phyloP scores from a whole-genome alignment of 2,888 invertebrate genomes.

The Cataglyphis altisquamis region DNA sequence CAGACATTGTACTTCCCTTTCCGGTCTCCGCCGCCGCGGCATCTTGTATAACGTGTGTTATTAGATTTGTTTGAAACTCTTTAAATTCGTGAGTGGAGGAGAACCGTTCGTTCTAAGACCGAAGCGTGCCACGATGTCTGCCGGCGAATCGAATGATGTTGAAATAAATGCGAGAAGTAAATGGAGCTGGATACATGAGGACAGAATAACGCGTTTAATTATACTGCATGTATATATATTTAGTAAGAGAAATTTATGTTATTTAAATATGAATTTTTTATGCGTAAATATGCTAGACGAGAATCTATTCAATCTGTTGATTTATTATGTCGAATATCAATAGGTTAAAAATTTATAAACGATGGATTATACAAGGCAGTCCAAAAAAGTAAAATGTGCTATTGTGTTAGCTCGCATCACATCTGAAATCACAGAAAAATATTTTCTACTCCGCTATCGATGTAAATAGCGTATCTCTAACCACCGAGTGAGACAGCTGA shows the following conservation, averaged over 20 bases:
- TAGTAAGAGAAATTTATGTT: not conserved
- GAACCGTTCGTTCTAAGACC: conserved; percentile 26
- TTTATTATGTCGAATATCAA: not conserved
- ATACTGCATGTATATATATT: not conserved
- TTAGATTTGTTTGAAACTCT: conserved; percentile 84
- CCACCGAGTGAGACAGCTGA: not conserved
- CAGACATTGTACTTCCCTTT: conserved; percentile 52
- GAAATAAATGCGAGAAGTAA: not conserved
- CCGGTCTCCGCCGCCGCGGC: conserved; percentile 33
- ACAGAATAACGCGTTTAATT: not conserved
- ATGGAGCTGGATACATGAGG: not conserved
- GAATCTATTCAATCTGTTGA: not conserved
- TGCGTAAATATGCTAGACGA: not conserved
- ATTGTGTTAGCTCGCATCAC: not conserved
- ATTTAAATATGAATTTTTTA: not conserved
- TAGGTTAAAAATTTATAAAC: not conserved
- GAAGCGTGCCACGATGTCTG: conserved; percentile 65
- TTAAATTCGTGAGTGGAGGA: conserved; percentile 78
- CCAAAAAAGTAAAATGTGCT: not conserved
- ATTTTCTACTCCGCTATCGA: not conserved
- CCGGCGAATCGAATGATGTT: conserved; percentile 8
- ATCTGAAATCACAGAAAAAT: not conserved
- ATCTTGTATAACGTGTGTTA: conserved; percentile 76
- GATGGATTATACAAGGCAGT: not conserved
- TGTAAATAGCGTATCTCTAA: not conserved